Evolutionary conservation across 2,113 vertebrate species (phyloP), one percentile per base, ranked within the genome.

Genomic region (Holacanthus passer): DNA sequence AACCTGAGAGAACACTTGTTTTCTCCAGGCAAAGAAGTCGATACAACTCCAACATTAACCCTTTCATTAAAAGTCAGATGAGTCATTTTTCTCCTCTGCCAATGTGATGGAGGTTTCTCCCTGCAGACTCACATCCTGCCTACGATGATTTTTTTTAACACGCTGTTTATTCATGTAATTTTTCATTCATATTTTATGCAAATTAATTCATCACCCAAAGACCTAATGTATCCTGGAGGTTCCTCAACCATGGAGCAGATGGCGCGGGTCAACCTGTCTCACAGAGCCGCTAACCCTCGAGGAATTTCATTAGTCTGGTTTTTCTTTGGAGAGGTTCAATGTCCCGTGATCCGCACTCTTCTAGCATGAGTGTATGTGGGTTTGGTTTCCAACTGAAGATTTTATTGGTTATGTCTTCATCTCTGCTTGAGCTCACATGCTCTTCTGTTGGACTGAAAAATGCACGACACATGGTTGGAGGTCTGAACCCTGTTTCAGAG

Each of bases 181-280:
- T 60, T 62, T 72, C 45, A 62, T 58, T 73, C 24, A 31, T 31
- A 6, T 74, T 58, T 55, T 5, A 81, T 79, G 83, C 64, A 77
- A 84, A 91, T 87, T 11, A n/a, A 53, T 77, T 73, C 55, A 56
- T 75, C 32, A 60, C 37, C 16, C 41, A n/a, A 82, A 77, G 52
- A 24, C 24, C 1, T 17, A 8, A 35, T 53, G 58, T 37, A 56
- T 70, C 41, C 55, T 39, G 39, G 39, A 50, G n/a, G 20, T 79
- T 66, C 22, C 24, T 68, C 17, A 22, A 22, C 29, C 3, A 3
- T 2, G 13, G 56, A 78, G 74, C 56, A 84, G 72, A 80, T 68
- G 5, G 31, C 52, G 55, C 1, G 1, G 65, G 83, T 73, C 53
- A 39, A 48, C 62, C 24, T 12, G 1, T 37, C 71, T 59, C 31